These are phyloP conservation scores for Actias luna DNA, from an alignment of 2,888 invertebrate species.

Conservation along the genomic window DNA sequence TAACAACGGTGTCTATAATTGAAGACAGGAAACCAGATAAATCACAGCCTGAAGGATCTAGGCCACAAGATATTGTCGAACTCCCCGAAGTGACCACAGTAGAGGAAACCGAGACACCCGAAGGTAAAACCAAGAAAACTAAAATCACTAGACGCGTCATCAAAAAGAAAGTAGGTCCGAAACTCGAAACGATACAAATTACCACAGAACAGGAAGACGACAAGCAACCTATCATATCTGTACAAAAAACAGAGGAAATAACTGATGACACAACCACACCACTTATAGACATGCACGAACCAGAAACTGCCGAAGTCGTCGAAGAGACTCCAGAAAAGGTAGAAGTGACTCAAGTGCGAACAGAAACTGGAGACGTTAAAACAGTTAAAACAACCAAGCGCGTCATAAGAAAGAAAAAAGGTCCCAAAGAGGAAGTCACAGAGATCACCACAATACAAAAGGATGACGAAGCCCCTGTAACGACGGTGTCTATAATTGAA, in stretches of 20 bases:
- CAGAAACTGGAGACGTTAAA: conserved; percentile 40
- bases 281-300: conserved; percentile 17
- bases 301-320: conserved; percentile 29
- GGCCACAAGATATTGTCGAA: conserved; percentile 29
- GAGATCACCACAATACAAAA: neutral
- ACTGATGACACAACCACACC: conserved; percentile 35
- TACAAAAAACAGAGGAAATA: conserved; percentile 52
- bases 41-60: conserved; percentile 36
- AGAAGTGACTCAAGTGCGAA: conserved; percentile 19
- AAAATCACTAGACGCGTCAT: conserved; percentile 27
- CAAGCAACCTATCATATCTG: conserved; percentile 58
- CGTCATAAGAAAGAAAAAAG: conserved; percentile 56
- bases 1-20: conserved; percentile 29
- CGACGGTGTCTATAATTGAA: neutral
- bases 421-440: conserved; percentile 44
- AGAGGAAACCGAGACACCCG: conserved; percentile 49
- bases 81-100: conserved; percentile 40
- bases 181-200: conserved; percentile 46
- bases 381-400: conserved; percentile 42
- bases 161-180: conserved; percentile 37
- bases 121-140: conserved; percentile 32
- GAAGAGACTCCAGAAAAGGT: conserved; percentile 19
- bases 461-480: neutral
- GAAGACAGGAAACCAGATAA: conserved; percentile 23
- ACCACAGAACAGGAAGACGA: conserved; percentile 64